Base-by-base conservation (phyloP, 2,797 vertebrate genomes). In the Scolopax rusticola region DNA sequence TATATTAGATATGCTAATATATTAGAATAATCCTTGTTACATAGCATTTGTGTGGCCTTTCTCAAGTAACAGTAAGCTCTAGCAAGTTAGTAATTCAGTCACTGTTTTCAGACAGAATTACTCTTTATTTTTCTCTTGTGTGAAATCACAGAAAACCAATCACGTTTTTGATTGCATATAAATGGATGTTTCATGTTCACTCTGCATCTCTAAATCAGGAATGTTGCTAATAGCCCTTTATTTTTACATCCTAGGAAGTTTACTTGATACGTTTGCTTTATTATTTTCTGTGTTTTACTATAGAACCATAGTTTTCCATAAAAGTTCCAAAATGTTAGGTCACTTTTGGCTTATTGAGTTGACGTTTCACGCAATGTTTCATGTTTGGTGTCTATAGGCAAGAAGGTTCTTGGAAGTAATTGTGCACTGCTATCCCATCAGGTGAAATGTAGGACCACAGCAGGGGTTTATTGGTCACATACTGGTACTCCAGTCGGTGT, bases 401-500 rank as follows among this genome's bases (percentile, higher is more conserved):
- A 36, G 70, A 53, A 43, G 9, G 8, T 53, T 84, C 45, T 88
- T 13, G 5, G 36, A 64, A 60, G 32, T 53, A 40, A 16, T n/a
- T 57, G 7, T 36, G 51, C 30, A 21, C 19, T 68, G 63, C 2
- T 7, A n/a, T 48, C 21, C 51, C 15, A 20, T 67, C 6, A 33
- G 12, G 19, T 41, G 43, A 75, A 48, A 48, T 17, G 17, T 11
- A 40, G 40, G 48, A 48, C 5, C 5, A 16, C 27, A 38, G 28
- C 14, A 41, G 33, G 14, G 4, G 2, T 73, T 43, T 45, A 17
- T 69, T 47, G 11, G 24, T 21, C 12, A 9, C 2, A 5, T 6
- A 3, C 7, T 13, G 2, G 3, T 15, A 10, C 2, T 60, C 6
- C 15, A 14, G 0, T 43, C 0, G 0, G 3, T 3, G 12, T 9